phyloP scores from a whole-genome alignment of 2,797 vertebrate genomes.

The Varecia variegata region DNA sequence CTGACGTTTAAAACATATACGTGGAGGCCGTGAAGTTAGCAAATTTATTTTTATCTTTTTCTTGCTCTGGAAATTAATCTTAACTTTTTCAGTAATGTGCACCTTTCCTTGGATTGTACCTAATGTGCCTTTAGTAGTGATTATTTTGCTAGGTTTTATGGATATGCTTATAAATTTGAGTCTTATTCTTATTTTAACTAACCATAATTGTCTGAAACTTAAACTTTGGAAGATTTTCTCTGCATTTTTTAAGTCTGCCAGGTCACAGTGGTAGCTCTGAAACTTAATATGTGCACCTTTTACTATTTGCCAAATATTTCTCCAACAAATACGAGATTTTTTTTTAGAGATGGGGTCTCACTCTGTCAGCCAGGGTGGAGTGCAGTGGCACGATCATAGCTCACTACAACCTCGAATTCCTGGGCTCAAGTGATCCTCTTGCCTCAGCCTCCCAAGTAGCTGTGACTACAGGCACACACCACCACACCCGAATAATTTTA shows the following conservation, averaged over 20 bases:
- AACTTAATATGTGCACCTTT: not conserved
- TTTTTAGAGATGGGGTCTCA: not conserved
- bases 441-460: not conserved
- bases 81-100: conserved; percentile 74
- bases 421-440: not conserved
- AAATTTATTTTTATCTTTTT: conserved; percentile 72
- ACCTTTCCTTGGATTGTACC: conserved; percentile 26
- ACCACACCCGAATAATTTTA: not conserved
- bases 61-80: conserved; percentile 63
- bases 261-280: not conserved
- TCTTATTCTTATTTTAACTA: not conserved
- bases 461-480: not conserved
- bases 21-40: conserved; percentile 81
- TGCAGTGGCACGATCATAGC: not conserved
- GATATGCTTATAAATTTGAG: not conserved
- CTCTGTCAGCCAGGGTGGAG: not conserved
- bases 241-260: not conserved
- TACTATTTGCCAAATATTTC: not conserved
- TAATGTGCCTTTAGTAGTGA: not conserved
- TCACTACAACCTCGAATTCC: not conserved
- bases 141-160: conserved; percentile 8
- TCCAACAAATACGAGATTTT: not conserved
- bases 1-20: conserved; percentile 83
- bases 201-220: conserved; percentile 2
- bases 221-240: not conserved